Evolutionary conservation across 1,140 invertebrate genomes (phyloP).

Genomic region (Drosophila mayri): DNA sequence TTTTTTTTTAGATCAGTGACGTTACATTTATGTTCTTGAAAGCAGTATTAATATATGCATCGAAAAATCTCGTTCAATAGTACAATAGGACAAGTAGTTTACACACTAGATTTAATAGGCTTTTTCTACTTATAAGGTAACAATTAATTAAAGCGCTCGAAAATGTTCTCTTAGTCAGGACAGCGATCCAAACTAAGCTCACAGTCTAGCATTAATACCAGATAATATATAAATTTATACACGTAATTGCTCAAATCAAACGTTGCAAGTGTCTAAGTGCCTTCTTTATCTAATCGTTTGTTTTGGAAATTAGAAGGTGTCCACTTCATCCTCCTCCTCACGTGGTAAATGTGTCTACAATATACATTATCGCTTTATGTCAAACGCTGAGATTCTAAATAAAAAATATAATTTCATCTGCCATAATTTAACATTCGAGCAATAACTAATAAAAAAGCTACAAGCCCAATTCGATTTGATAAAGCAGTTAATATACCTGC

Average conservation of each 20-base stretch:
- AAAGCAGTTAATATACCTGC: slow-evolving; percentile 88
- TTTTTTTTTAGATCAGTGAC: slow-evolving; percentile 63
- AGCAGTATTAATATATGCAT: slow-evolving; percentile 55
- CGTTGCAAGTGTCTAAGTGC: slow-evolving; percentile 4
- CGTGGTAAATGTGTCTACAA: slow-evolving; percentile 22
- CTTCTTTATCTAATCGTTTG: slow-evolving; percentile 41
- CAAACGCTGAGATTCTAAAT: slow-evolving; percentile 84
- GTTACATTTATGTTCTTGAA: slow-evolving; percentile 36
- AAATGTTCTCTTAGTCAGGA: slow-evolving; percentile 30
- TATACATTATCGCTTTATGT: slow-evolving; percentile 36
- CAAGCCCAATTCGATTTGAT: slow-evolving; percentile 88
- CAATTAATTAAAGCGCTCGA: slow-evolving; percentile 64
- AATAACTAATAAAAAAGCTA: slow-evolving; percentile 87
- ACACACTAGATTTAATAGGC: slow-evolving; percentile 69
- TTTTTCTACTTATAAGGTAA: slow-evolving; percentile 69
- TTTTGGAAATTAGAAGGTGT: slow-evolving; percentile 28
- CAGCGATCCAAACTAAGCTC: slow-evolving; percentile 25
- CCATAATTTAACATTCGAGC: slow-evolving; percentile 86
- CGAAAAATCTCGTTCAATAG: slow-evolving; percentile 56
- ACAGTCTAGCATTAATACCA: slow-evolving; percentile 45
- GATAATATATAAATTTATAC: slow-evolving; percentile 24
- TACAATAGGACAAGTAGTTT: slow-evolving; percentile 49
- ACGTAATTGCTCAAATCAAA: slow-evolving; percentile 31
- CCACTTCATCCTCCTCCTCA: neutral
- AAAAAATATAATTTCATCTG: slow-evolving; percentile 85